Evolutionary conservation across 2,113 vertebrate genomes (phyloP), one percentile per base, ranked within the genome.

Genomic region (Uria lomvia): DNA sequence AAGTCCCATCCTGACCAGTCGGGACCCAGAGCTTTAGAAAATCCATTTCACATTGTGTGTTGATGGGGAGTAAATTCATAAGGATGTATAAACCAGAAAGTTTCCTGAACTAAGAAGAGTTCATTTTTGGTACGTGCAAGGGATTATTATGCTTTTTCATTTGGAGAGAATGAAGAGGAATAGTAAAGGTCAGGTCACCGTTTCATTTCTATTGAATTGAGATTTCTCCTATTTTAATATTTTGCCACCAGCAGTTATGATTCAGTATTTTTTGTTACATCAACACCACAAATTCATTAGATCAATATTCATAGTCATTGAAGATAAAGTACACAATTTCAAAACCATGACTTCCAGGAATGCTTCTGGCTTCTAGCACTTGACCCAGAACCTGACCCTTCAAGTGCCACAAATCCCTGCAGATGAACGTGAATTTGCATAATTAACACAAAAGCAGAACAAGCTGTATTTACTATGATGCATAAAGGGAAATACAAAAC

Each of bases 231-330:
- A 14, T 36, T 91, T 60, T 49, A 56, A 4, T 32, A 66, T 68
- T 86, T 91, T 45, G 22, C 80, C 62, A 52, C 8, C 18, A 84
- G 32, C 12, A 81, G 14, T 38, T 27, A 86, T 8, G 3, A 76
- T 56, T 77, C 42, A 27, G 8, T 55, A 12, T 58, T 77, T 86
- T 86, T 74, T 59, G 40, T 60, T 80, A 86, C 8, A 55, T 56
- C 8, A 65, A 55, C 16, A 0, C 0, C 6, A 53, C 29, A 1
- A 38, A 55, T n/a, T 50, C 9, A 22, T 63, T 49, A 12, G 21
- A 50, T 43, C 19, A n/a, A 14, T 80, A 49, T 45, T 70, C 32
- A 56, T 1, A 77, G 42, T n/a, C 8, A 50, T 11, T 15, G 10
- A 38, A 10, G 19, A 21, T 7, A 71, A 76, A 66, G 52, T 8